phyloP scores from a whole-genome alignment of 2,888 invertebrate genomes.

The Priapulus caudatus region DNA sequence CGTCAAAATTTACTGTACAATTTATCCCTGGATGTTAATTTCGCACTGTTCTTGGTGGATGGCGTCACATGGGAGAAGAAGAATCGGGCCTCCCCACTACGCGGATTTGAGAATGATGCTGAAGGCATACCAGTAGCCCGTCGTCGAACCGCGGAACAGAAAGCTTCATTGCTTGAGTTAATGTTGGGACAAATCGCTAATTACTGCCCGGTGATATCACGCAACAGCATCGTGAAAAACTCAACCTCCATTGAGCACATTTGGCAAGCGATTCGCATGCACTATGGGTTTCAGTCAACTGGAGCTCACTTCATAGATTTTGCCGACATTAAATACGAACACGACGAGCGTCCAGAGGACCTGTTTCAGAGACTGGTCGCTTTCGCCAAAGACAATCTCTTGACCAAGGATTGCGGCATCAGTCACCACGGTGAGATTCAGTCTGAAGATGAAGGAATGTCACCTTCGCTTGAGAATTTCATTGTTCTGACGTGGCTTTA shows the following conservation, averaged over 20 bases:
- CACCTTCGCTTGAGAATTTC: constrained; percentile 21
- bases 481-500: constrained; percentile 19
- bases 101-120: constrained; percentile 10
- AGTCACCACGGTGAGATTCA: constrained; percentile 13
- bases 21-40: constrained; percentile 13
- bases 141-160: constrained; percentile 11
- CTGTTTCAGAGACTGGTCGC: constrained; percentile 17
- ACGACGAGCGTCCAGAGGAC: constrained; percentile 18
- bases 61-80: constrained; percentile 13
- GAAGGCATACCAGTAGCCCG: not conserved
- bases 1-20: constrained; percentile 13
- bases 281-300: too few relatives aligned
- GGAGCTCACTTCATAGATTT: constrained; percentile 20
- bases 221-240: constrained; percentile 12
- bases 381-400: constrained; percentile 20
- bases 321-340: constrained; percentile 13
- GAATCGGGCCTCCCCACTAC: constrained; percentile 2
- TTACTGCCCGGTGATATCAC: not conserved
- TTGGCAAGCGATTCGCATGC: too few relatives aligned
- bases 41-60: constrained; percentile 12
- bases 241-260: constrained; percentile 8
- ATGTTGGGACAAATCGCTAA: constrained; percentile 8
- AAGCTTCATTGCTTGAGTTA: constrained; percentile 10
- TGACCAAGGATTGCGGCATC: constrained; percentile 12
- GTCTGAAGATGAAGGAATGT: constrained; percentile 10